These are phyloP conservation scores for Camponotus fellah DNA, from an alignment of 2,888 invertebrate species.

Conservation along the genomic window DNA sequence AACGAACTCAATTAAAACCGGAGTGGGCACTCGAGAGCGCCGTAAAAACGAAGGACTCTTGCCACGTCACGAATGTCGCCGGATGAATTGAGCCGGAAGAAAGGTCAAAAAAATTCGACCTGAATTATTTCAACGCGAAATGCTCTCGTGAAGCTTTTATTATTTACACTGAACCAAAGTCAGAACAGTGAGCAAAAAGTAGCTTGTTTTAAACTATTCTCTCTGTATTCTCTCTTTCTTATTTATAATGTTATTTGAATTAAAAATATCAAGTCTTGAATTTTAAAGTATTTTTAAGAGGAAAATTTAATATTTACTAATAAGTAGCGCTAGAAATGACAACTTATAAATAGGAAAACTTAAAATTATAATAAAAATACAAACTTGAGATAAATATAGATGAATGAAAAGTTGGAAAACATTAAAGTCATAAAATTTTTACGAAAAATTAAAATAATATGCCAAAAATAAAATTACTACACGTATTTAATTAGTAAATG, in stretches of 20 bases:
- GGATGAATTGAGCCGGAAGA: constrained; percentile 46
- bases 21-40: constrained; percentile 66
- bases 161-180: constrained; percentile 4
- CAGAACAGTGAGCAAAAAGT: not conserved
- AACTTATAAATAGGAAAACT: not conserved
- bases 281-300: not conserved
- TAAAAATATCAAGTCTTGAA: not conserved
- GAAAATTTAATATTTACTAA: not conserved
- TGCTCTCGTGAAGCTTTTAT: constrained; percentile 1
- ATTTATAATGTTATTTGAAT: not conserved
- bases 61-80: constrained; percentile 52
- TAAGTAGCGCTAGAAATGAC: not conserved
- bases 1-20: constrained; percentile 73
- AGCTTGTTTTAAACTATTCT: not conserved
- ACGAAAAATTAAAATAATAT: too few relatives aligned
- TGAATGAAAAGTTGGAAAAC: not conserved
- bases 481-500: too few relatives aligned
- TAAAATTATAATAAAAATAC: not conserved
- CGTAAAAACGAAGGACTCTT: constrained; percentile 50
- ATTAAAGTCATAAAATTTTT: too few relatives aligned
- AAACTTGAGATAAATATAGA: not conserved
- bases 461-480: too few relatives aligned
- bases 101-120: constrained; percentile 40
- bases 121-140: constrained; percentile 38
- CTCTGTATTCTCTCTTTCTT: not conserved